phyloP scores from a whole-genome alignment of 2,113 vertebrate species.

The Terrapene triunguis region DNA sequence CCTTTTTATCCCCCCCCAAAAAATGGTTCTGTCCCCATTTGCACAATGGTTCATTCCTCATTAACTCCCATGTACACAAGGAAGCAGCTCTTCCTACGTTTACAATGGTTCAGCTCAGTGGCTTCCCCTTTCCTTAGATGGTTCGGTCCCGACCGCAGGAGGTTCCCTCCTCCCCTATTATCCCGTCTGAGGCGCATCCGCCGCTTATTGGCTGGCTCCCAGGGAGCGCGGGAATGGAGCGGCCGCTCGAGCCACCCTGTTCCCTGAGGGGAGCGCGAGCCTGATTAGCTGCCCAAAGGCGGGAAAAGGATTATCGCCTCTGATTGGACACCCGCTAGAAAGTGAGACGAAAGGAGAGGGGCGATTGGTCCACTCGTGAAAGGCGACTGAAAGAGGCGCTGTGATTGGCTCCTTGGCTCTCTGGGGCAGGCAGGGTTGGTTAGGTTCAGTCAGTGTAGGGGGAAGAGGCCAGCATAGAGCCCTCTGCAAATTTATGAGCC shows the following conservation, averaged over 20 bases:
- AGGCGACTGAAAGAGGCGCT: not conserved
- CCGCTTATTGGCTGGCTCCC: not conserved
- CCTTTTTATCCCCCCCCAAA: too few relatives aligned
- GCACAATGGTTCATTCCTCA: not conserved
- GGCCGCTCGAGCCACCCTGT: not conserved
- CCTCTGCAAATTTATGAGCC: not conserved
- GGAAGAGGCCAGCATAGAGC: not conserved
- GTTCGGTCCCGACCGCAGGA: not conserved
- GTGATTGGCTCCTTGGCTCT: not conserved
- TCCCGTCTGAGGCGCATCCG: not conserved
- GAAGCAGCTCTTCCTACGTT: not conserved
- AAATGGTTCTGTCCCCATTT: too few relatives aligned
- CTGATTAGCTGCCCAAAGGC: not conserved
- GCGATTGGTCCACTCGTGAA: not conserved
- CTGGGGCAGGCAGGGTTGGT: not conserved
- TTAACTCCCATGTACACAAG: not conserved
- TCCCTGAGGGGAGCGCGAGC: not conserved
- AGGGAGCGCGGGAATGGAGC: not conserved
- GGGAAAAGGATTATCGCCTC: not conserved
- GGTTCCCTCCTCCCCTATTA: too few relatives aligned
- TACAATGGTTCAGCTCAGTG: not conserved
- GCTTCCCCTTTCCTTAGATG: not conserved
- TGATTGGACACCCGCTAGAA: not conserved
- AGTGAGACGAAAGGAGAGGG: not conserved
- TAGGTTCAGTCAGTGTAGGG: not conserved